These are phyloP conservation scores for Tokudaia muenninki DNA, from an alignment of 2,797 vertebrate genomes.

Conservation along the genomic window DNA sequence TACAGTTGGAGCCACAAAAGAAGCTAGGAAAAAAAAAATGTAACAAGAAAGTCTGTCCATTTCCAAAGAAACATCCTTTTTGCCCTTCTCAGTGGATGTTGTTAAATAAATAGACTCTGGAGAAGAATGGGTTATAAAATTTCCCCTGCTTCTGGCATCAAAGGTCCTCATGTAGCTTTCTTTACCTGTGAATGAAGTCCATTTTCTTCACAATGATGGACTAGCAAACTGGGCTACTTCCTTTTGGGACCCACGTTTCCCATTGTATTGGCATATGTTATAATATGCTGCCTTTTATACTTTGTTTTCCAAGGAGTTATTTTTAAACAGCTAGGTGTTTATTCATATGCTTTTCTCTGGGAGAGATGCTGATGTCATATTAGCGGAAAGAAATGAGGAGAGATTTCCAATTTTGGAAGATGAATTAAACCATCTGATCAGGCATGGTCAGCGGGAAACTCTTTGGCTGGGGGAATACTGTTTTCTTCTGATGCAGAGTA, in stretches of 20 bases:
- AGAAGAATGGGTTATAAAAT: neutral
- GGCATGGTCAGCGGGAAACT: constrained; percentile 23
- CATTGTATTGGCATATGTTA: neutral
- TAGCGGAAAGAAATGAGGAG: constrained; percentile 25
- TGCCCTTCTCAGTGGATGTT: neutral
- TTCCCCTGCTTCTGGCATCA: neutral
- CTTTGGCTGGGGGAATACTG: constrained; percentile 3
- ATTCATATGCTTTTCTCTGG: neutral
- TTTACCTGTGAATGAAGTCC: neutral
- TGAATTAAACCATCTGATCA: constrained; percentile 23
- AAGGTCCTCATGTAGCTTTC: constrained; percentile 1
- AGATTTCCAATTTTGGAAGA: constrained; percentile 54
- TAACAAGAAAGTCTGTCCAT: fast-evolving
- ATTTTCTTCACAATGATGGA: neutral
- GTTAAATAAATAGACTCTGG: neutral
- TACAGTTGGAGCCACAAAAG: neutral
- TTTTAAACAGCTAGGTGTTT: constrained; percentile 21
- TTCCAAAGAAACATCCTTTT: neutral
- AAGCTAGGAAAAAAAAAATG: fast-evolving
- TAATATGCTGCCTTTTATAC: neutral
- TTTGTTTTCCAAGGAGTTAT: constrained; percentile 49
- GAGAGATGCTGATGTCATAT: neutral
- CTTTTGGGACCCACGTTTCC: neutral
- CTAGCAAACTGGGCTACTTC: constrained; percentile 58
- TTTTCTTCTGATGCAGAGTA: constrained; percentile 36